These are phyloP conservation scores for Bolinopsis microptera DNA, from an alignment of 37 sponge, comb jelly and placozoan species.

Conservation along the genomic window DNA sequence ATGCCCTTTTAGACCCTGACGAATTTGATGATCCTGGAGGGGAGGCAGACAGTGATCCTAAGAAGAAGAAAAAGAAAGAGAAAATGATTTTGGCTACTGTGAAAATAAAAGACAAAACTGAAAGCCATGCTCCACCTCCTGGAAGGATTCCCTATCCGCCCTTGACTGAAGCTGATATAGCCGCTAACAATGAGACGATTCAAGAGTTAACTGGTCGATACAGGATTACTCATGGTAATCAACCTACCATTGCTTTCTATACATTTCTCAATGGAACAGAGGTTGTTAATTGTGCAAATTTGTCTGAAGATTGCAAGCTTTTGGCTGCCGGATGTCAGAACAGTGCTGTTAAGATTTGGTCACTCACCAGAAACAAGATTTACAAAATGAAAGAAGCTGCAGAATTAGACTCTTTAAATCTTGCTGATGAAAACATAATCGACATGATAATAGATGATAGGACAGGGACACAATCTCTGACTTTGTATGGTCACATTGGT, in stretches of 20 bases:
- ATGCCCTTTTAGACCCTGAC: slow-evolving; percentile 31
- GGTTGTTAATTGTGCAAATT: neutral
- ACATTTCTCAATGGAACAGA: slow-evolving; percentile 17
- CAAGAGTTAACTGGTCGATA: slow-evolving; percentile 36
- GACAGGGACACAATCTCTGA: slow-evolving; percentile 10
- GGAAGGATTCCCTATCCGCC: slow-evolving; percentile 45
- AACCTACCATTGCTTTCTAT: slow-evolving; percentile 59
- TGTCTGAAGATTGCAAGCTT: slow-evolving; percentile 51
- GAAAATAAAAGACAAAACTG: slow-evolving; percentile 34
- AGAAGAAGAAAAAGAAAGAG: slow-evolving; percentile 53
- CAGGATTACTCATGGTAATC: slow-evolving; percentile 37
- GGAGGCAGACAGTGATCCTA: slow-evolving; percentile 24
- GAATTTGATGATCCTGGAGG: slow-evolving; percentile 19
- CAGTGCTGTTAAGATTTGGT: slow-evolving; percentile 60
- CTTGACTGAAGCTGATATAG: neutral
- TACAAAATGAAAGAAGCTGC: neutral
- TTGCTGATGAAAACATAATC: slow-evolving; percentile 59
- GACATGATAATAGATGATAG: slow-evolving; percentile 59
- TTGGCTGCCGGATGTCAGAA: neutral
- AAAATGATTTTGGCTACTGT: slow-evolving; percentile 59
- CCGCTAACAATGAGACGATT: slow-evolving; percentile 21
- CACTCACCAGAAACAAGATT: slow-evolving; percentile 45
- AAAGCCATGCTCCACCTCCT: slow-evolving; percentile 2
- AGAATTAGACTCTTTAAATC: neutral
- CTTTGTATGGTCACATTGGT: slow-evolving; percentile 40